Base-by-base conservation (phyloP, 2,113 vertebrate species). In the Gorilla gorilla region DNA sequence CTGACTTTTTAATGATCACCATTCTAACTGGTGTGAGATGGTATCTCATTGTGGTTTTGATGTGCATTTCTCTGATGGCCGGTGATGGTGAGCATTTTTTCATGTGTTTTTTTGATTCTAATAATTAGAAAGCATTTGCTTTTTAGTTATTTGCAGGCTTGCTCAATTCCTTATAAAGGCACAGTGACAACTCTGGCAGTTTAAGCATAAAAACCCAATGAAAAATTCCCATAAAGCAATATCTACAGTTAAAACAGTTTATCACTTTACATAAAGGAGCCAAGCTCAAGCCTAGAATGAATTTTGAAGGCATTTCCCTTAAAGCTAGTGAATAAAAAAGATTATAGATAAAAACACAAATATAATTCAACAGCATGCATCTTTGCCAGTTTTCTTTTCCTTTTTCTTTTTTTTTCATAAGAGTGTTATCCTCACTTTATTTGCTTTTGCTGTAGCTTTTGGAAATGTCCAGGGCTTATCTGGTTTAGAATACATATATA, bases 291-390 rank as follows among this genome's bases (percentile, higher is more conserved):
- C 68, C 35, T 87, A 43, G 93, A 90, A 92, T 96, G 83, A 95
- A 93, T 68, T 95, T 96, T 94, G 48, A 96, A 96, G 96, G n/a
- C 66, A 32, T 73, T 90, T 79, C 45, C 43, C 78, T 92, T 95
- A 90, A 87, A 96, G 80, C 64, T 87, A 93, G 68, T 72, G 35
- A 96, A 92, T 96, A 95, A 92, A 96, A 92, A 79, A 91, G 79
- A 93, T 92, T 84, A 23, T 81, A 32, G 79, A 87, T 89, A 95
- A 90, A 96, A 94, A 87, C 38, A 80, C 14, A 97, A 95, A 57
- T 83, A 80, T 73, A 94, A 96, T 83, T 81, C 43, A 92, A 18
- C 11, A 75, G 70, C 22, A 55, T 72, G 12, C 6, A 10, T 78
- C 27, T 57, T 68, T 84, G 23, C 9, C 32, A 72, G 18, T 3